A percentile compares a stretch with the other conserved stretches of the same genome.
phyloP scores from a whole-genome alignment of 2,888 invertebrate genomes.

The Ferdinandea cuprea region DNA sequence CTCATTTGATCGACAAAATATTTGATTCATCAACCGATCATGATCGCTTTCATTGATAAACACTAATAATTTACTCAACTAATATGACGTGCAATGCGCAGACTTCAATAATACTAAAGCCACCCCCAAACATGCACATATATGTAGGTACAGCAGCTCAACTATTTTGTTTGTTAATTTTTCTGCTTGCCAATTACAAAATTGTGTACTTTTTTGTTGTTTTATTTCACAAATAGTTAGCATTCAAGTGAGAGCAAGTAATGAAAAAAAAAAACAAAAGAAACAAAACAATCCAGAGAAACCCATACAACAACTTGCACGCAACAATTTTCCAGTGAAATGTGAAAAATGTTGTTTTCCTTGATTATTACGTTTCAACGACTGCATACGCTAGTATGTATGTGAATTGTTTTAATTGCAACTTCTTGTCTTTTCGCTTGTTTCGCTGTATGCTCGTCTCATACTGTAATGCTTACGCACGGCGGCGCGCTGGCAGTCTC shows the following conservation, averaged over 20 bases:
- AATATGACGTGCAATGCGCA: too few relatives aligned
- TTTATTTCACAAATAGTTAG: constrained; percentile 4
- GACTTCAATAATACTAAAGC: too few relatives aligned
- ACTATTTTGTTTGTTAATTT: too few relatives aligned
- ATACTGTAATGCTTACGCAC: not conserved
- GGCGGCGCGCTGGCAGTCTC: too few relatives aligned
- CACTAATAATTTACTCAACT: too few relatives aligned
- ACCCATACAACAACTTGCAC: constrained; percentile 31
- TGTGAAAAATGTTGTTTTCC: constrained; percentile 66
- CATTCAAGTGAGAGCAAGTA: constrained; percentile 12
- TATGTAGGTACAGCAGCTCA: too few relatives aligned
- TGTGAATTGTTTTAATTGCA: constrained; percentile 68
- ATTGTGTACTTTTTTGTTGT: not conserved
- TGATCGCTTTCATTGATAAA: too few relatives aligned
- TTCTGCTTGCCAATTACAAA: not conserved
- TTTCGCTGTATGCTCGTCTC: not conserved
- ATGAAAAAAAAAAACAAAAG: not conserved
- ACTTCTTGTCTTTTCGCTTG: not conserved
- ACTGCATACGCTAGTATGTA: constrained; percentile 20
- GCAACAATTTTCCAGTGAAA: constrained; percentile 58
- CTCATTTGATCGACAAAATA: too few relatives aligned
- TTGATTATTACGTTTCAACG: constrained; percentile 53
- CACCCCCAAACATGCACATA: too few relatives aligned
- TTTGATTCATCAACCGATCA: too few relatives aligned
- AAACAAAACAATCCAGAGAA: constrained; percentile 11